Evolutionary conservation across 1,140 invertebrate genomes (phyloP).

Genomic region (Brachionus plicatilis): DNA sequence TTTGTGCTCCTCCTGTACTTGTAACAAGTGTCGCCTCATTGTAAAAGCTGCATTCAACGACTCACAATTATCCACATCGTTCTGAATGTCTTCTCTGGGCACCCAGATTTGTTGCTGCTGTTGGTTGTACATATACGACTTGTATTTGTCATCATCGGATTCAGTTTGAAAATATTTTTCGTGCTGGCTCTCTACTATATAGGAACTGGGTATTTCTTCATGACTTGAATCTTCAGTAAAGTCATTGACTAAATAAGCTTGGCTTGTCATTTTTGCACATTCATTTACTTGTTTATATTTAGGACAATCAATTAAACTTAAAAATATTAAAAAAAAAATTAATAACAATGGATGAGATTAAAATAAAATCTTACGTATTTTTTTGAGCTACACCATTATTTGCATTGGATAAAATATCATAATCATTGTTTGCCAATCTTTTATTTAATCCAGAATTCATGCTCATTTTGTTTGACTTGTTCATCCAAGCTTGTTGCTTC

Average conservation of each 20-base stretch:
- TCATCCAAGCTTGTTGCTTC: background rate
- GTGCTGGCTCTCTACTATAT: background rate
- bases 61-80: background rate
- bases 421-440: background rate
- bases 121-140: background rate
- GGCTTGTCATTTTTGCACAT: background rate
- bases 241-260: background rate
- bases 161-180: background rate
- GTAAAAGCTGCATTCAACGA: constrained; percentile 72
- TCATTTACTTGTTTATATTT: background rate
- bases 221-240: background rate
- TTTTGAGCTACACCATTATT: constrained; percentile 1
- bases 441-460: background rate
- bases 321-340: background rate
- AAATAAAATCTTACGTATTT: background rate
- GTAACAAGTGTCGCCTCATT: constrained; percentile 81
- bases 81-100: background rate
- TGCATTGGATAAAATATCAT: background rate
- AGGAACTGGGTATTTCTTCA: background rate
- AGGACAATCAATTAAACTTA: background rate
- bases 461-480: background rate
- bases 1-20: constrained; percentile 79
- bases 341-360: background rate
- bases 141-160: background rate
- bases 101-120: constrained; percentile 10